Conservation (phyloP, 92 coral and sea anemone species). For the Porites rus region DNA sequence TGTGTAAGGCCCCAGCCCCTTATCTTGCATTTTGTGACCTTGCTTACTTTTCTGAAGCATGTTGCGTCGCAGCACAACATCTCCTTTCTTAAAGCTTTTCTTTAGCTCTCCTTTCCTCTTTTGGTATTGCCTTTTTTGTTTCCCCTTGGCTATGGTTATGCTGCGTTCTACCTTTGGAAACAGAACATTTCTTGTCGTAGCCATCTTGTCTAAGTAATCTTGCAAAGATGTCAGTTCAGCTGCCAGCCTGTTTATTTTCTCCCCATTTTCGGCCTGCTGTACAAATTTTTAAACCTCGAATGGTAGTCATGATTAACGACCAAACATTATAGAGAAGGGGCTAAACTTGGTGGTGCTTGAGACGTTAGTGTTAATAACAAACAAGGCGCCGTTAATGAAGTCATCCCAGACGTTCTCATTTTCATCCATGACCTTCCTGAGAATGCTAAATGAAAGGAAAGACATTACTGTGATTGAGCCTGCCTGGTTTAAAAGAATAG, state of each 20-base stretch:
- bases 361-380: constrained; percentile 60
- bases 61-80: constrained; percentile 56
- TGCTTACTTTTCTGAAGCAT: constrained; percentile 65
- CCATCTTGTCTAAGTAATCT: constrained; percentile 31
- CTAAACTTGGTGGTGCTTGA: constrained; percentile 73
- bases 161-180: constrained; percentile 44
- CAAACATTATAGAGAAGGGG: constrained; percentile 65
- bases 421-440: constrained; percentile 63
- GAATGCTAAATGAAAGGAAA: constrained; percentile 61
- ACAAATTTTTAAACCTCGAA: constrained; percentile 52
- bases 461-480: too few relatives aligned
- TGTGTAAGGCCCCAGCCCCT: constrained; percentile 70
- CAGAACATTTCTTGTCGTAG: constrained; percentile 37
- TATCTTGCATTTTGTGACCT: constrained; percentile 69
- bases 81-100: constrained; percentile 42
- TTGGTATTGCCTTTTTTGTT: constrained; percentile 60
- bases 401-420: constrained; percentile 62
- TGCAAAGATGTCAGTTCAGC: constrained; percentile 16
- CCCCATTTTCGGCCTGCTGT: neutral
- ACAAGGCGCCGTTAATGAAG: constrained; percentile 67
- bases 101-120: constrained; percentile 39
- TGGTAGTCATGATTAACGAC: constrained; percentile 59
- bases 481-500: too few relatives aligned
- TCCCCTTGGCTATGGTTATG: constrained; percentile 65
- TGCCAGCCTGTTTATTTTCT: neutral